Evolutionary conservation across 1,140 invertebrate species (phyloP).

Genomic region (Mya arenaria): DNA sequence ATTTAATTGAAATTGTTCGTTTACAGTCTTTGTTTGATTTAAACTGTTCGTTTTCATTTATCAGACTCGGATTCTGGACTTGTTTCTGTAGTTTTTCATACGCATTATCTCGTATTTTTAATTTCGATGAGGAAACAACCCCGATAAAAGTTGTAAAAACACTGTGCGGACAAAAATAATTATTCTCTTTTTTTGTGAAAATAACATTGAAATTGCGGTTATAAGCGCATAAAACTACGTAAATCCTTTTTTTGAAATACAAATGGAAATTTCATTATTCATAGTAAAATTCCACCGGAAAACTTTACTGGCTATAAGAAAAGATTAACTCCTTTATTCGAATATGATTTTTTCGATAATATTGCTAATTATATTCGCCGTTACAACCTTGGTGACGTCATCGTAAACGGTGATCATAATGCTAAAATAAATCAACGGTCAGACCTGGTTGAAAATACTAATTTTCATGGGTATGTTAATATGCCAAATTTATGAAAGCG

Average conservation of each 20-base stretch:
- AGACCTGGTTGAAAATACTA: constrained; percentile 7
- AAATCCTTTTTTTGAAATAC: background rate
- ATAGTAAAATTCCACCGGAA: constrained; percentile 11
- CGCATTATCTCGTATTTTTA: too few relatives aligned
- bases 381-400: constrained; percentile 4
- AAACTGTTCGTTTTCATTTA: too few relatives aligned
- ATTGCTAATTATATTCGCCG: background rate
- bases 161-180: too few relatives aligned
- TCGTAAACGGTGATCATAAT: background rate
- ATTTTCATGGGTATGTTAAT: background rate
- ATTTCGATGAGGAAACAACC: too few relatives aligned
- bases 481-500: background rate
- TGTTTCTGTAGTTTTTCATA: too few relatives aligned
- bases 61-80: too few relatives aligned
- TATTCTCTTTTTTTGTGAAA: too few relatives aligned
- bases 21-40: too few relatives aligned
- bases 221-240: background rate
- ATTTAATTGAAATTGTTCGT: too few relatives aligned
- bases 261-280: background rate
- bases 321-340: background rate
- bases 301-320: constrained; percentile 16
- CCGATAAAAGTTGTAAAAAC: too few relatives aligned
- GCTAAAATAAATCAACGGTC: background rate
- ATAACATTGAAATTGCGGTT: too few relatives aligned
- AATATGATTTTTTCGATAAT: background rate